Conservation (phyloP, 2,888 invertebrate genomes). For the Aspidiotus rigidus region DNA sequence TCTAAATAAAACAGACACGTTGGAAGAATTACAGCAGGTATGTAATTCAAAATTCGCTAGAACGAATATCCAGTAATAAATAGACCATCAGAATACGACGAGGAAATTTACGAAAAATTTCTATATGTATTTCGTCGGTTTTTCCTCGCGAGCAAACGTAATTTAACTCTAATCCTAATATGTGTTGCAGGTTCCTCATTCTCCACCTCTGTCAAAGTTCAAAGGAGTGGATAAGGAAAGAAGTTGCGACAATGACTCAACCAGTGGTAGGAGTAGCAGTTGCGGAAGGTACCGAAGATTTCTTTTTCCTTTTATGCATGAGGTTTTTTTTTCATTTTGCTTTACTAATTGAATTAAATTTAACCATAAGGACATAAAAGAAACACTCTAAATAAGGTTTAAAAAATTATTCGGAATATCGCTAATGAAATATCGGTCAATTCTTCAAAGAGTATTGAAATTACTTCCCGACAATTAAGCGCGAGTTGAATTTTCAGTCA, state of each 20-base stretch:
- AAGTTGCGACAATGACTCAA: slow-evolving; percentile 37
- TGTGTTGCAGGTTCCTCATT: slow-evolving; percentile 20
- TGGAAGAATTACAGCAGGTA: slow-evolving; percentile 39
- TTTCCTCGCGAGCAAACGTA: background rate
- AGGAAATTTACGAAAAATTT: background rate
- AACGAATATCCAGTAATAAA: background rate
- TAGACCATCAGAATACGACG: background rate
- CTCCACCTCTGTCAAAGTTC: slow-evolving; percentile 11
- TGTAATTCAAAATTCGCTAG: background rate
- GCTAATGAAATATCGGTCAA: no score
- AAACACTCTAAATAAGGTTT: no score
- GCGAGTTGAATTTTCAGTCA: no score
- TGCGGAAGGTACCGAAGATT: slow-evolving; percentile 40
- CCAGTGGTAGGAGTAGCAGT: slow-evolving; percentile 41
- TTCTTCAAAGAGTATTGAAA: no score
- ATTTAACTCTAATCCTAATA: background rate
- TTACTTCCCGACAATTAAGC: no score
- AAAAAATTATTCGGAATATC: no score
- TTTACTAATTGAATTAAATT: no score
- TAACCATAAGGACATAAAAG: no score
- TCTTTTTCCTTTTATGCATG: background rate
- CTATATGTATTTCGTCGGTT: no score
- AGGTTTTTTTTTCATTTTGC: background rate
- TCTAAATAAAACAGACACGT: slow-evolving; percentile 60
- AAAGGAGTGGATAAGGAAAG: slow-evolving; percentile 23